Conservation (phyloP, 2,113 vertebrate species). For the Thomomys bottae region DNA sequence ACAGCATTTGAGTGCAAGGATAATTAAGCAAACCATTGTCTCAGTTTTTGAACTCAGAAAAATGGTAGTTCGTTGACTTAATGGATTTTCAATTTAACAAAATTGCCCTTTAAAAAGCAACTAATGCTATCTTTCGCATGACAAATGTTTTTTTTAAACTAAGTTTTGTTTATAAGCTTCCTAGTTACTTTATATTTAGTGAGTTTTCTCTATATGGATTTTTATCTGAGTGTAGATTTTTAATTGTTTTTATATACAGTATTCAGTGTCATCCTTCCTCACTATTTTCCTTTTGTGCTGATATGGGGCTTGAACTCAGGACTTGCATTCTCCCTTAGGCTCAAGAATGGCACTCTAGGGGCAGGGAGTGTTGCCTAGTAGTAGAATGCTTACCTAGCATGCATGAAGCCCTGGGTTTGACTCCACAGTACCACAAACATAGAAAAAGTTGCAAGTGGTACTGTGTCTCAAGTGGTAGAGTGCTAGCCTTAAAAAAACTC, state of each 20-base stretch:
- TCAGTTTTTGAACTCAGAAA: conserved; percentile 45
- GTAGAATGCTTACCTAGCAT: too few relatives aligned
- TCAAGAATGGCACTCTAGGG: too few relatives aligned
- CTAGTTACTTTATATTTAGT: neutral
- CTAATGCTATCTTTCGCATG: neutral
- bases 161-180: neutral
- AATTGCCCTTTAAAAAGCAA: conserved; percentile 30
- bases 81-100: conserved; percentile 57
- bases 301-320: too few relatives aligned
- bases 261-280: too few relatives aligned
- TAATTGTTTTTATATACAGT: neutral
- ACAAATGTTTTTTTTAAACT: neutral
- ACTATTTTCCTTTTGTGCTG: too few relatives aligned
- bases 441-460: too few relatives aligned
- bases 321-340: too few relatives aligned
- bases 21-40: conserved; percentile 22
- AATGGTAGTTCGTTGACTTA: conserved; percentile 47
- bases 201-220: neutral
- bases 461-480: too few relatives aligned
- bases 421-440: too few relatives aligned
- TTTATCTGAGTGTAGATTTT: neutral
- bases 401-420: too few relatives aligned
- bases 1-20: conserved; percentile 6
- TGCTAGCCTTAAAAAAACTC: too few relatives aligned
- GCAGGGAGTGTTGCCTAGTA: too few relatives aligned